Conservation (phyloP, 2,113 vertebrate genomes). For the Phoxinus phoxinus region DNA sequence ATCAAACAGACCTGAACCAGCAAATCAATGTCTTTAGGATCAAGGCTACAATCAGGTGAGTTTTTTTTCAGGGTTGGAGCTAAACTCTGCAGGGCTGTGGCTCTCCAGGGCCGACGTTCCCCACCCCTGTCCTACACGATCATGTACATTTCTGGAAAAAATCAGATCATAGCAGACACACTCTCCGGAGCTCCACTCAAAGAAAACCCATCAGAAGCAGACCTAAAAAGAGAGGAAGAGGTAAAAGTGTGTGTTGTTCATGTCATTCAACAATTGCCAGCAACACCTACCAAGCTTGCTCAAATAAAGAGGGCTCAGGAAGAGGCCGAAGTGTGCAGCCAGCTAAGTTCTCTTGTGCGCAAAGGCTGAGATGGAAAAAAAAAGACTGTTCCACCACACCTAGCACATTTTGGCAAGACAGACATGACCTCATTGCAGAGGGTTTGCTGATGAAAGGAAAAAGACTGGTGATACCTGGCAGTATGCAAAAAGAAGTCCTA, state of each 20-base stretch:
- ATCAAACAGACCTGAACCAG: no score
- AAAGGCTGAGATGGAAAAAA: neutral
- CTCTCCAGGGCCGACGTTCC: no score
- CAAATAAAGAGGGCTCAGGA: neutral
- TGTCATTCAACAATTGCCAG: neutral
- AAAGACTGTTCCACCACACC: neutral
- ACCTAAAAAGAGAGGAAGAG: constrained; percentile 50
- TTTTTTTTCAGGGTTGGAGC: no score
- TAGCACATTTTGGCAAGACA: neutral
- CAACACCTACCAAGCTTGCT: neutral
- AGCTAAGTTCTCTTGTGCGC: neutral
- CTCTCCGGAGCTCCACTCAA: neutral
- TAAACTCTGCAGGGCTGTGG: no score
- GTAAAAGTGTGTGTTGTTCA: neutral
- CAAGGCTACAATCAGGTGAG: no score
- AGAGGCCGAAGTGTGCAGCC: neutral
- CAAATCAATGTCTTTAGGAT: no score
- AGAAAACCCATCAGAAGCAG: constrained; percentile 72
- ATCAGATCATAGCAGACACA: neutral
- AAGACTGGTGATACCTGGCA: neutral
- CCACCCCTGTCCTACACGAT: constrained; percentile 2
- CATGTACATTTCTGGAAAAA: constrained; percentile 5
- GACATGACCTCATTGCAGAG: neutral
- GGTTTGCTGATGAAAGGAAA: neutral
- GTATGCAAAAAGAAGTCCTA: neutral